Evolutionary conservation across 1,140 invertebrate species (phyloP), one percentile per base, ranked within the genome.

Genomic region (Ceratosolen solmsi): DNA sequence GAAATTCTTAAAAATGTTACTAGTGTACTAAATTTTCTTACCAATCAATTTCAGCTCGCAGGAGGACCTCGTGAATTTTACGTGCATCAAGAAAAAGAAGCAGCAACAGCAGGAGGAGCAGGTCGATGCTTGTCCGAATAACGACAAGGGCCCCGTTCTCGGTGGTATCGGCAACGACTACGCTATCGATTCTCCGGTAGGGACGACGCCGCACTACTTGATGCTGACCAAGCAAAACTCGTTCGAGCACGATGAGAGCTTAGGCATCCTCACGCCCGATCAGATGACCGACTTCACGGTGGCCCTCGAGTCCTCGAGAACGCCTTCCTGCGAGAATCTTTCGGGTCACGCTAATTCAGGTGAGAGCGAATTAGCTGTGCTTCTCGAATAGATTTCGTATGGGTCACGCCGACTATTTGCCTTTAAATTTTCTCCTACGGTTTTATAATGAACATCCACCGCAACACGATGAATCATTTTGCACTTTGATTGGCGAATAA

Each of bases 231-330:
- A 95, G 87, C 95, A 96, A 86, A 94, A 95, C 86, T 96, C 95
- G 20, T 94, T 96, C 82, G 96, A 95, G 80, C 88, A 94, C 85
- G 95, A 96, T 88, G 96, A 97, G 85, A 96, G 95, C 85, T 91
- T 97, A 80, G 96, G 96, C 13, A 97, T 97, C 84, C 91, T 97
- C 25, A 96, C 96, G 9, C 96, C 96, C 0, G 96, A 96, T 91
- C 96, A 97, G 88, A 97, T 97, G 96, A 94, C 94, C 77, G 95
- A 95, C 88, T 94, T 94, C 85, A 93, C 93, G 41, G 93, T 93
- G 82, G 92, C 89, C 25, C 82, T 91, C 89, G 91, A 93, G 91
- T 89, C 92, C 91, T 88, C 93, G 92, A 91, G 89, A 83, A 94
- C 93, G 70, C 93, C 93, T 75, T 94, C 93, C 82, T 91, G 88